Evolutionary conservation across 2,797 vertebrate genomes (phyloP), one percentile per base, ranked within the genome.

Genomic region (Micromesistius poutassou): DNA sequence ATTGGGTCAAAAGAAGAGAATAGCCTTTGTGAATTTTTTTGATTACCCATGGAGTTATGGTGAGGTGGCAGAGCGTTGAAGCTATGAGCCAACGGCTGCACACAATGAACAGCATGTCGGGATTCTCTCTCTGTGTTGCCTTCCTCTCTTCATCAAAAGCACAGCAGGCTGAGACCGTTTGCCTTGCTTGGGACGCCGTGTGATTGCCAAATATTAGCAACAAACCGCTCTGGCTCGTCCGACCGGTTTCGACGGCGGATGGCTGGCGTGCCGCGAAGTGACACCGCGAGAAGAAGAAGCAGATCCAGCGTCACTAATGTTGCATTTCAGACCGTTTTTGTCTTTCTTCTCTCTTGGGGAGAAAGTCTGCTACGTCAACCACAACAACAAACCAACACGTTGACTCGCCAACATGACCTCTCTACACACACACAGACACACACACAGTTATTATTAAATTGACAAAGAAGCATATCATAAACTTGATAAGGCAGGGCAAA

Each of bases 231-330:
- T 33, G 31, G 81, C 91, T 35, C 0, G 92, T 91, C 74, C 0
- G 82, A 92, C 92, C 81, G 76, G 91, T 91, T 88, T 77, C 25
- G 68, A 77, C 0, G 33, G 25, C 8, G n/a, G 73, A 71, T 0
- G 8, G 4, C 10, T 4, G 12, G 50, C 22, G 40, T 1, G 2
- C 72, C 38, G 46, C 68, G n/a, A 35, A 62, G 31, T 25, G 22
- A 31, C 31, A 40, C 3, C 70, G 46, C 22, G 22, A 1, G 80
- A 77, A 36, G 68, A 82, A 22, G 73, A 81, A 30, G 77, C 46
- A 80, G 30, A 76, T 38, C 1, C 14, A 35, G 82, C 77, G 77
- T 90, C 79, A 75, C 0, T 6, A 50, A 28, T 6, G 2, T 5
- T 25, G 19, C n/a, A n/a, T 62, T 25, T 62, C 4, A 55, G 3